phyloP scores from a whole-genome alignment of 2,888 invertebrate genomes.

The Conistra vaccinii region DNA sequence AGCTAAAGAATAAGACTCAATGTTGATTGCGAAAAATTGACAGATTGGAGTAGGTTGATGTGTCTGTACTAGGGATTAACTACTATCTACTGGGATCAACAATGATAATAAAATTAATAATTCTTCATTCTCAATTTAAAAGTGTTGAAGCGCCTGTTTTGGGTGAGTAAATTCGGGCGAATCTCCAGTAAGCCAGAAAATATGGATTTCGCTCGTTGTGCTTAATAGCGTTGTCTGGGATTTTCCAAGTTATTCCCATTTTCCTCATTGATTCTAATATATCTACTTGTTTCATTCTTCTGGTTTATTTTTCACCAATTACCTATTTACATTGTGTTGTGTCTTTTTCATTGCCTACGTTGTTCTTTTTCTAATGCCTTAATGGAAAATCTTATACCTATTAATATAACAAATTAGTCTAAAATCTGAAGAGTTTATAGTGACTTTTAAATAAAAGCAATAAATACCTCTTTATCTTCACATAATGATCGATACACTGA shows the following conservation, averaged over 20 bases:
- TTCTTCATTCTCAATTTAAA: background rate
- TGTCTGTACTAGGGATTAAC: too few relatives aligned
- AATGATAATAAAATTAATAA: background rate
- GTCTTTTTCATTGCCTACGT: too few relatives aligned
- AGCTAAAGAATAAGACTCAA: too few relatives aligned
- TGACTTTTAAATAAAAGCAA: background rate
- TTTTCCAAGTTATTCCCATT: background rate
- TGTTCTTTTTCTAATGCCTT: background rate
- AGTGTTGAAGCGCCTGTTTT: too few relatives aligned
- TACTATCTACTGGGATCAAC: too few relatives aligned
- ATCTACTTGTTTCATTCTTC: background rate
- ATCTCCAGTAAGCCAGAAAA: background rate
- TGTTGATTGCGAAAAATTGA: too few relatives aligned
- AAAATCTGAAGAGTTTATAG: background rate
- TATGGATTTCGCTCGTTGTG: too few relatives aligned
- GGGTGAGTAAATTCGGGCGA: too few relatives aligned
- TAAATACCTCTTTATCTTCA: slow-evolving; percentile 79
- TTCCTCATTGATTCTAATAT: background rate
- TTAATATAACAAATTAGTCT: too few relatives aligned
- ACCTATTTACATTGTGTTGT: background rate
- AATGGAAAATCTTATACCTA: background rate
- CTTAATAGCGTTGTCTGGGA: too few relatives aligned
- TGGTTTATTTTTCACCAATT: background rate
- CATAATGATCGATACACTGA: slow-evolving; percentile 83
- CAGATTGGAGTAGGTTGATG: too few relatives aligned